A percentile compares a stretch with the other conserved stretches of the same genome.
phyloP scores from a whole-genome alignment of 2,888 invertebrate genomes.

The Amblyteles armatorius region DNA sequence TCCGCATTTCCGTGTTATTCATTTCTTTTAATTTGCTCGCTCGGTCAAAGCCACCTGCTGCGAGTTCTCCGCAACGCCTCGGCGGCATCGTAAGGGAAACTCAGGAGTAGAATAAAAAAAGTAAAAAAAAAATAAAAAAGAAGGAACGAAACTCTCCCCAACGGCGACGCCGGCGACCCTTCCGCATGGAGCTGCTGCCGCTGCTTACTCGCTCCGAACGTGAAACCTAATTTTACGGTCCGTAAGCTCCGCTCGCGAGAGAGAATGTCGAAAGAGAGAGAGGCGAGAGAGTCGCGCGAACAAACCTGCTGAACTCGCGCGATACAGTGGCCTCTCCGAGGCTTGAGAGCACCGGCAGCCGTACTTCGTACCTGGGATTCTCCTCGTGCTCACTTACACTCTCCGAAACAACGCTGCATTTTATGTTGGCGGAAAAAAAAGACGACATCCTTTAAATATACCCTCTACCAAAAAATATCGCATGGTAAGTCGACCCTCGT shows the following conservation, averaged over 20 bases:
- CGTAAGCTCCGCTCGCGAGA: conserved; percentile 70
- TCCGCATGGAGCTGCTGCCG: conserved; percentile 43
- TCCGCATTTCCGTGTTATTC: conserved; percentile 22
- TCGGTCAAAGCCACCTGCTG: conserved; percentile 39
- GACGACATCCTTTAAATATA: conserved; percentile 27
- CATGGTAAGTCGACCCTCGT: background rate
- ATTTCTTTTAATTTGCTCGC: conserved; percentile 44
- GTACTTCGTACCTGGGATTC: conserved; percentile 57
- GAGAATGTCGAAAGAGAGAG: conserved; percentile 47
- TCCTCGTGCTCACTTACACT: conserved; percentile 27
- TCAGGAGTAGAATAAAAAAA: conserved; percentile 31
- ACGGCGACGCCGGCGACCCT: conserved; percentile 51
- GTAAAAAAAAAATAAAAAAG: conserved; percentile 17
- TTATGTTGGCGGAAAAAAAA: conserved; percentile 33
- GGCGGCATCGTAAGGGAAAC: conserved; percentile 59
- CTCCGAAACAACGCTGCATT: conserved; percentile 51
- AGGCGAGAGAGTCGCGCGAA: conserved; percentile 58
- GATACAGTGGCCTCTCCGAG: conserved; percentile 55
- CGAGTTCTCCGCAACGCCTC: conserved; percentile 42
- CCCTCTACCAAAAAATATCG: conserved; percentile 3
- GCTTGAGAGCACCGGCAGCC: conserved; percentile 30
- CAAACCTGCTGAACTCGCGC: conserved; percentile 70
- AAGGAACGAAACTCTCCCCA: conserved; percentile 50
- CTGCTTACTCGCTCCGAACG: conserved; percentile 67
- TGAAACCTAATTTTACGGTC: conserved; percentile 75